Conservation (phyloP, 2,888 invertebrate species). For the Frankliniella fusca region DNA sequence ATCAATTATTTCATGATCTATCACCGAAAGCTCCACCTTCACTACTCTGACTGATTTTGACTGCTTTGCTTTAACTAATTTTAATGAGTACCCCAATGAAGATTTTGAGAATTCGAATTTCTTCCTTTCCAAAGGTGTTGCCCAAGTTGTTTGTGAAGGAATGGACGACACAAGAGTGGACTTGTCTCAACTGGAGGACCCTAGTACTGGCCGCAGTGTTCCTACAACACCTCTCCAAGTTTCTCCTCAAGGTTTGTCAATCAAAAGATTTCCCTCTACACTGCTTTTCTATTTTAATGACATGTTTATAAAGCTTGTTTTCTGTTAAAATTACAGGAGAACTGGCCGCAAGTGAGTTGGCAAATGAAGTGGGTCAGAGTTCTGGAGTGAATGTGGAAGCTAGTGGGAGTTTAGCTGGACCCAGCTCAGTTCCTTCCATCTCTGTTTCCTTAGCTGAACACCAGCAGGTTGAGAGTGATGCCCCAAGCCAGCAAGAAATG, state of each 20-base stretch:
- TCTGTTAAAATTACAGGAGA: constrained; percentile 34
- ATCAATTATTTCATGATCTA: too few species aligned
- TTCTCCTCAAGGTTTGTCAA: constrained; percentile 53
- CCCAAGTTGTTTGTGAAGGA: constrained; percentile 57
- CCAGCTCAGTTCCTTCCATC: background rate
- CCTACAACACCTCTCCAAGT: constrained; percentile 64
- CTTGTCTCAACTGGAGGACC: constrained; percentile 57
- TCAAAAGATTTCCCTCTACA: constrained; percentile 25
- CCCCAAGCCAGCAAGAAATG: background rate
- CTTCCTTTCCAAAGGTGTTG: constrained; percentile 43
- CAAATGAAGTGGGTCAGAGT: constrained; percentile 46
- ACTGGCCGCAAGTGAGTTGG: constrained; percentile 39
- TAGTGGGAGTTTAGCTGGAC: background rate
- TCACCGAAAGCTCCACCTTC: too few species aligned
- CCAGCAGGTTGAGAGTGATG: background rate
- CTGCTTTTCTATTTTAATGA: too few species aligned
- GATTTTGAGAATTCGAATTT: background rate
- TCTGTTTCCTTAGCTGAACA: background rate
- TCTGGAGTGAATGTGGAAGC: background rate
- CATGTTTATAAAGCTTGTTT: background rate
- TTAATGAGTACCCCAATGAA: too few species aligned
- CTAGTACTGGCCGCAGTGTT: constrained; percentile 61
- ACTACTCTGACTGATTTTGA: too few species aligned
- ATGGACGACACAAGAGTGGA: constrained; percentile 75
- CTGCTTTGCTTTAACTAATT: too few species aligned